Evolutionary conservation across 2,888 invertebrate genomes (phyloP), one percentile per base, ranked within the genome.

Genomic region (Frankliniella fusca): DNA sequence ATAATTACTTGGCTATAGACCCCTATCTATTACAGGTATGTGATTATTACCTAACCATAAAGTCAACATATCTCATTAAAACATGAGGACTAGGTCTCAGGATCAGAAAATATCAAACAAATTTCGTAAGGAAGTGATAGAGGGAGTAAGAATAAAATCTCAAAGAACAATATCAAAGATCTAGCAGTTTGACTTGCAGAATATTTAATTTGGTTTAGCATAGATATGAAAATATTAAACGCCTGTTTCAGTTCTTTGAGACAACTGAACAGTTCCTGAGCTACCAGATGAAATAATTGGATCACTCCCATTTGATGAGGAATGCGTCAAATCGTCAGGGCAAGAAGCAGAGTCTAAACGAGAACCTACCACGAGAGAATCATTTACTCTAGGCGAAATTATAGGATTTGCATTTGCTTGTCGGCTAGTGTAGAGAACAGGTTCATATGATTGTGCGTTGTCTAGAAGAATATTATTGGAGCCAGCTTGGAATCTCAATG

Each of bases 401-500:
- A 27, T 7, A 27, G 27, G 23, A 76, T 76, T 76, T 76, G 70
- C 23, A 76, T 27, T 76, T 3, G 82, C 76, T 0, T 82, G 83
- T 23, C 85, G 83, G 81, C 87, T 88, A 48, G 93, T 93, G 85
- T 94, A 95, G 76, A 95, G 88, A 54, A 95, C 92, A 0, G 94
- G 94, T 20, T 93, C 92, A 80, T 86, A 86, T 49, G 84, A 85
- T 20, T 84, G 83, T 23, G 93, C 93, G 85, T 94, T 95, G 87
- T 95, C 95, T 48, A 95, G 89, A 9, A 95, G 88, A 85, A 95
- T 94, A 87, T 95, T 95, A 86, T 93, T 94, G 18, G 94, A 93
- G 10, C 94, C 94, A 10, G 93, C 93, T 86, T 94, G 94, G 85
- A 94, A 90, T 65, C 94, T 90, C 86, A 95, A 90, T 81, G 94